A percentile compares a stretch with the other conserved stretches of the same genome.
These are phyloP conservation scores for Sanderia malayensis DNA, from an alignment of 30 jellyfish, hydroid and myxozoan species.

Conservation along the genomic window DNA sequence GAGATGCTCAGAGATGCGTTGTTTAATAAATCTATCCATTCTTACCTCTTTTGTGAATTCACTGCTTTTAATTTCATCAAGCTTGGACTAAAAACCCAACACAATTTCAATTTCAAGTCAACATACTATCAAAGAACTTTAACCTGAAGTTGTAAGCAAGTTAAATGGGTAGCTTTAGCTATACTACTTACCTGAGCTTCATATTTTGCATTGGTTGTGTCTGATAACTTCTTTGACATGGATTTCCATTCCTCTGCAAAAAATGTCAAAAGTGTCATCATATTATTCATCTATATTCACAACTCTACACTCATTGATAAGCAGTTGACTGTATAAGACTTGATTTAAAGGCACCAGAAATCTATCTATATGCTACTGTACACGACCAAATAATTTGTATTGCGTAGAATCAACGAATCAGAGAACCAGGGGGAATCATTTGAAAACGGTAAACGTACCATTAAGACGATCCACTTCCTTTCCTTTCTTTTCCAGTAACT, in stretches of 20 bases:
- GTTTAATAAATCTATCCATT: no score
- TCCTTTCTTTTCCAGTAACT: conserved; percentile 71
- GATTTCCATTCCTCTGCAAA: conserved; percentile 79
- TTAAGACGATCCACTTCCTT: conserved; percentile 80
- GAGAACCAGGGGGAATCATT: no score
- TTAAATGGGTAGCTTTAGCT: no score
- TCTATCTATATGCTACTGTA: no score
- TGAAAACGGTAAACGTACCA: conserved; percentile 56
- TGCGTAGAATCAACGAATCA: no score
- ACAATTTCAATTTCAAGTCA: no score
- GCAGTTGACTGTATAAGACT: no score
- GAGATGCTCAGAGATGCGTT: no score
- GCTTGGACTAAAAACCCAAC: conserved; percentile 65
- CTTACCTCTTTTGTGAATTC: conserved; percentile 84
- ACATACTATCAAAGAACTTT: no score
- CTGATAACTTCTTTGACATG: conserved; percentile 73
- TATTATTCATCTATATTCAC: background rate
- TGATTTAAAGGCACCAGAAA: no score
- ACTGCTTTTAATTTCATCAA: conserved; percentile 83
- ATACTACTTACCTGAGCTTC: conserved; percentile 61
- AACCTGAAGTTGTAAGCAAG: no score
- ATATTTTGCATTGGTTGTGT: conserved; percentile 55
- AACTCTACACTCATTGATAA: background rate
- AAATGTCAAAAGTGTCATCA: background rate
- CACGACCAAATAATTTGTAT: no score